Conservation (phyloP, 2,888 invertebrate species). For the Margaritifera margaritifera region DNA sequence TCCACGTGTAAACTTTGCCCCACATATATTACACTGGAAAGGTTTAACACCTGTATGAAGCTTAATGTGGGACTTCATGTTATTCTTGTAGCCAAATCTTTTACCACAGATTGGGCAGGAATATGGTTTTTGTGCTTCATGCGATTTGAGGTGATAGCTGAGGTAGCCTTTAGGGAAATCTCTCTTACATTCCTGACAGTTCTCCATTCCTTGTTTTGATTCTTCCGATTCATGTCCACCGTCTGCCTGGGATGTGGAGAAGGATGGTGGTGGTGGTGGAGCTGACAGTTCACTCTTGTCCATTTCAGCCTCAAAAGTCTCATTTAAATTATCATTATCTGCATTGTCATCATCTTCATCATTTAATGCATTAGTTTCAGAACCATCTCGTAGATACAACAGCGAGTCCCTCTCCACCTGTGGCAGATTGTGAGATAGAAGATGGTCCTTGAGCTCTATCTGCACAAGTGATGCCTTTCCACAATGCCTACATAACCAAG, state of each 20-base stretch:
- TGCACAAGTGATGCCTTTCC: conserved; percentile 49
- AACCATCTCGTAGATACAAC: conserved; percentile 41
- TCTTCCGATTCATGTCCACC: background rate
- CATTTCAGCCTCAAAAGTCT: conserved; percentile 12
- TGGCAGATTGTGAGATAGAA: conserved; percentile 52
- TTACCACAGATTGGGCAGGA: conserved; percentile 64
- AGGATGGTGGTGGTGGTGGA: background rate
- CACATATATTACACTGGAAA: conserved; percentile 63
- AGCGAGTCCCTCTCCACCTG: conserved; percentile 48
- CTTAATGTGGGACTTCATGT: conserved; percentile 68
- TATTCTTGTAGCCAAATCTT: conserved; percentile 67
- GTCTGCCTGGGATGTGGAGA: conserved; percentile 8
- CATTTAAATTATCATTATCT: conserved; percentile 23
- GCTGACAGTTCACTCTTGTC: conserved; percentile 9
- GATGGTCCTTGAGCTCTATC: conserved; percentile 48
- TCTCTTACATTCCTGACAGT: conserved; percentile 61
- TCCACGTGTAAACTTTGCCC: conserved; percentile 64
- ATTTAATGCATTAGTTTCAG: conserved; percentile 23
- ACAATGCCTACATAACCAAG: conserved; percentile 59
- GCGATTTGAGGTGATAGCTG: conserved; percentile 61
- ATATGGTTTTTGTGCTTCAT: conserved; percentile 65
- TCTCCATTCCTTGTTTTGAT: conserved; percentile 48
- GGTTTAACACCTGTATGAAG: conserved; percentile 66
- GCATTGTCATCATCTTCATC: conserved; percentile 14
- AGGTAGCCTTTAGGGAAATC: conserved; percentile 61